Conservation (phyloP, 2,888 invertebrate species). For the Scaptodrosophila latifasciaeformis region DNA sequence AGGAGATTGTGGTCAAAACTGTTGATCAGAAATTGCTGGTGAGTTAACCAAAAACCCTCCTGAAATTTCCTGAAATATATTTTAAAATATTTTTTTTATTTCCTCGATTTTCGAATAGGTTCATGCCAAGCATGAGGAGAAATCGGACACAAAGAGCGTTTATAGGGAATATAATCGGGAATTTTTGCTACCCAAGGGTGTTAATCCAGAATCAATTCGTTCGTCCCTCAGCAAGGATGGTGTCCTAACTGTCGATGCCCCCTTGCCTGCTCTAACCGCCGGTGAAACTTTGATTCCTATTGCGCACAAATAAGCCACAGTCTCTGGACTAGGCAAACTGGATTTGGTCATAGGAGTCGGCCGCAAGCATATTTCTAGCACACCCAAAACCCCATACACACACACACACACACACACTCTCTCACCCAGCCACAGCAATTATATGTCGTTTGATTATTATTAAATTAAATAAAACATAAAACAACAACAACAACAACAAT, state of each 20-base stretch:
- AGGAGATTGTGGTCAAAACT: constrained; percentile 98
- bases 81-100: background rate
- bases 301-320: constrained; percentile 70
- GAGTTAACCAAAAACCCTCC: too few relatives aligned
- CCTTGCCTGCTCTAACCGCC: constrained; percentile 84
- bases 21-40: constrained; percentile 98
- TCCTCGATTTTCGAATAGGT: constrained; percentile 80
- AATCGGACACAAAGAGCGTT: constrained; percentile 95
- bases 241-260: constrained; percentile 96
- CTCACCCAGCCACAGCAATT: constrained; percentile 1
- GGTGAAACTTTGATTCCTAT: constrained; percentile 76
- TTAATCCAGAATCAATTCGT: constrained; percentile 96
- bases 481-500: background rate
- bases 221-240: constrained; percentile 97
- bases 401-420: too few relatives aligned
- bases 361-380: constrained; percentile 22
- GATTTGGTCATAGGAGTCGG: background rate
- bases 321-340: background rate
- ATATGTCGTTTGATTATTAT: too few relatives aligned
- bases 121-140: constrained; percentile 98
- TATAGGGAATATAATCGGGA: constrained; percentile 99
- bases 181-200: constrained; percentile 96
- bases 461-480: constrained; percentile 13
- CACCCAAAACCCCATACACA: constrained; percentile 24
- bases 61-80: background rate